These are phyloP conservation scores for Plutella xylostella DNA, from an alignment of 2,888 invertebrate species.

Conservation along the genomic window DNA sequence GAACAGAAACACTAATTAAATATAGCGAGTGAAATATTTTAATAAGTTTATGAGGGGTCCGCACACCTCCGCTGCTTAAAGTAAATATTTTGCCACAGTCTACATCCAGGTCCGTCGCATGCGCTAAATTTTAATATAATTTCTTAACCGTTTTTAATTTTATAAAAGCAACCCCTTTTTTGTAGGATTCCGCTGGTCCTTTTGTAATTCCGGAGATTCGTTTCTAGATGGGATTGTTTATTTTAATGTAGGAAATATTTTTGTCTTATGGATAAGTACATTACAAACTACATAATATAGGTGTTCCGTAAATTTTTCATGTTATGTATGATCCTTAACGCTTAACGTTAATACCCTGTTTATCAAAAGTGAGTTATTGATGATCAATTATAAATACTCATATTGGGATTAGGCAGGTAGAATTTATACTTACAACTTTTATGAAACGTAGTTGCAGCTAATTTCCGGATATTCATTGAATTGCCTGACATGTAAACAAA, in stretches of 20 bases:
- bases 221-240: slow-evolving; percentile 4
- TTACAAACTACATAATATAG: slow-evolving; percentile 18
- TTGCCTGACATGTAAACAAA: background rate
- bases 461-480: background rate
- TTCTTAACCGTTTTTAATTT: slow-evolving; percentile 44
- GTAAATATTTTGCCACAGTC: slow-evolving; percentile 47
- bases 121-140: slow-evolving; percentile 66
- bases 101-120: slow-evolving; percentile 27
- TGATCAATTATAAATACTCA: too few relatives aligned
- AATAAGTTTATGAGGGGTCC: slow-evolving; percentile 59
- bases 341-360: background rate
- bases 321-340: background rate
- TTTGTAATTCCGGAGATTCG: slow-evolving; percentile 5
- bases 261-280: slow-evolving; percentile 30
- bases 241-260: slow-evolving; percentile 2
- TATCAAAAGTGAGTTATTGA: too few relatives aligned
- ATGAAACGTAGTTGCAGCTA: too few relatives aligned
- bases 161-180: slow-evolving; percentile 40
- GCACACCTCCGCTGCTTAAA: slow-evolving; percentile 43
- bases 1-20: slow-evolving; percentile 60
- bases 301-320: background rate
- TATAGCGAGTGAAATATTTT: slow-evolving; percentile 62
- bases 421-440: too few relatives aligned
- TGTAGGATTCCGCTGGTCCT: background rate
- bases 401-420: too few relatives aligned